These are phyloP conservation scores for Homarus gammarus DNA, from an alignment of 2,888 invertebrate genomes.

Conservation along the genomic window DNA sequence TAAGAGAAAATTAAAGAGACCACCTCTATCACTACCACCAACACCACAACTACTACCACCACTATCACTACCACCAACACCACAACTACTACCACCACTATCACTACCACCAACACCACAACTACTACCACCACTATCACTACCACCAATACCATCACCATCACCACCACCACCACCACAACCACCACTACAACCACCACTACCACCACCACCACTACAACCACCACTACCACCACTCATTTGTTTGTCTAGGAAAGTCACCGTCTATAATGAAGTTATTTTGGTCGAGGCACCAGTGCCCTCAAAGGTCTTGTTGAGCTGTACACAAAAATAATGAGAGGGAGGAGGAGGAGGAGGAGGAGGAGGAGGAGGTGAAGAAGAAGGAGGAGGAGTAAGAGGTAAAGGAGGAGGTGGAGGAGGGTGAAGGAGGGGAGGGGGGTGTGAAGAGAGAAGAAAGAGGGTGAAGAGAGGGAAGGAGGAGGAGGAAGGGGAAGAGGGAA, in stretches of 20 bases:
- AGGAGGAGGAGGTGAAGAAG: not conserved
- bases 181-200: too few species aligned
- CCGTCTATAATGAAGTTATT: conserved; percentile 62
- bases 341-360: not conserved
- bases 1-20: conserved; percentile 11
- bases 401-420: not conserved
- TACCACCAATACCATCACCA: too few species aligned
- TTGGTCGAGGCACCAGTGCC: conserved; percentile 41
- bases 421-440: too few species aligned
- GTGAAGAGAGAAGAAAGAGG: not conserved
- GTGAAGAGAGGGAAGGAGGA: not conserved
- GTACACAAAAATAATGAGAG: conserved; percentile 44
- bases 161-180: too few species aligned
- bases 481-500: not conserved
- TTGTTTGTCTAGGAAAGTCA: conserved; percentile 65
- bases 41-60: too few species aligned
- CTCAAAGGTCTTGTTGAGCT: conserved; percentile 45
- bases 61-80: too few species aligned
- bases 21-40: too few species aligned
- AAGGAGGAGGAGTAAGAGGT: not conserved
- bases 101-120: too few species aligned
- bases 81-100: too few species aligned
- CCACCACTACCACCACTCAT: conserved; percentile 22
- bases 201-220: too few species aligned
- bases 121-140: too few species aligned